Percentiles rank a stretch among this genome's conserved stretches.
These are phyloP conservation scores for Oryzias dopingdopingensis DNA, from an alignment of 2,797 vertebrate species.

Conservation along the genomic window DNA sequence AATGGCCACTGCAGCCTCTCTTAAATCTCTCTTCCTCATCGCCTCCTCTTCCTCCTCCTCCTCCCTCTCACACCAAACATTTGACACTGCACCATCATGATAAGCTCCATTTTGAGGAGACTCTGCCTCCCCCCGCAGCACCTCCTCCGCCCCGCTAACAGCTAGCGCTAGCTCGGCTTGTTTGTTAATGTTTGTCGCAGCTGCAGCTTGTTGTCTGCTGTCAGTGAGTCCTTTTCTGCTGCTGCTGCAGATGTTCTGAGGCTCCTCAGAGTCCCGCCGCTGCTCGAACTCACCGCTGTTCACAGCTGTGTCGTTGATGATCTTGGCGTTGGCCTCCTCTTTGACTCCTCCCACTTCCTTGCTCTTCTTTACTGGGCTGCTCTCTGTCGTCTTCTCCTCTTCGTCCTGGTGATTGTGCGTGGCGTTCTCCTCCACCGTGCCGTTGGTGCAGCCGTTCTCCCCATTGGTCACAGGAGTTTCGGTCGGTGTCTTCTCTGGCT, in stretches of 20 bases:
- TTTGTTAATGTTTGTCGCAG: conserved; percentile 18
- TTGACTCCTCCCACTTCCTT: conserved; percentile 69
- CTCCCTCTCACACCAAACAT: conserved; percentile 42
- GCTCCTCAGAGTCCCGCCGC: conserved; percentile 48
- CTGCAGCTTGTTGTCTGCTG: conserved; percentile 17
- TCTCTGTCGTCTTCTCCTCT: conserved; percentile 53
- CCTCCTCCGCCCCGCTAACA: conserved; percentile 35
- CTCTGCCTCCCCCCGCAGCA: conserved; percentile 25
- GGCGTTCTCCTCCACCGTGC: conserved; percentile 65
- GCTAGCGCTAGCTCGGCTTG: conserved; percentile 43
- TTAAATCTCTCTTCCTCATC: conserved; percentile 70
- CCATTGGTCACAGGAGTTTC: conserved; percentile 70
- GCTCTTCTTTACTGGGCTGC: conserved; percentile 68
- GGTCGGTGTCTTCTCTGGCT: conserved; percentile 32
- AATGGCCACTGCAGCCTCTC: conserved; percentile 73
- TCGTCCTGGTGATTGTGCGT: conserved; percentile 72
- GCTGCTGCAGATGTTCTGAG: conserved; percentile 38
- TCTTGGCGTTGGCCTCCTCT: conserved; percentile 75
- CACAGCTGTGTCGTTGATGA: conserved; percentile 71
- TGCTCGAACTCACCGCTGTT: conserved; percentile 80
- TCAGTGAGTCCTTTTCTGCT: conserved; percentile 49
- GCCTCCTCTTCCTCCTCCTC: conserved; percentile 55
- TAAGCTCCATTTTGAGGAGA: conserved; percentile 49
- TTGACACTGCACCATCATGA: conserved; percentile 34
- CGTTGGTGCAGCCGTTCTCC: conserved; percentile 74